Evolutionary conservation across 2,888 invertebrate species (phyloP).

Genomic region (Dermolepida albohirtum): DNA sequence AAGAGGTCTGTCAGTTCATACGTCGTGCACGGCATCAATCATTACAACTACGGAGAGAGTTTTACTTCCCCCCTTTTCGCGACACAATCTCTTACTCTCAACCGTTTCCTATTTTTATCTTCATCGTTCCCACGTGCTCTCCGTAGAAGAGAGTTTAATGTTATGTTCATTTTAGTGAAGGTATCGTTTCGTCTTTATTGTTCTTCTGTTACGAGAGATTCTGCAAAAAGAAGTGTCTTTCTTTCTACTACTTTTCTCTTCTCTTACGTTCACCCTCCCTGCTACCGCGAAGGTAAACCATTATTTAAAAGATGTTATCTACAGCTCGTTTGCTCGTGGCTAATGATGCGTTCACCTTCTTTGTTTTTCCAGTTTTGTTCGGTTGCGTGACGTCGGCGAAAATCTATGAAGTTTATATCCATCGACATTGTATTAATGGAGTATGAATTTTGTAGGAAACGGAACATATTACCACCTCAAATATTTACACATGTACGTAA

Average conservation of each 20-base stretch:
- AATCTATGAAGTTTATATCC: conserved; percentile 24
- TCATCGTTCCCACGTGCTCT: neutral
- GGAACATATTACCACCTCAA: too few species aligned
- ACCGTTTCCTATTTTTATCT: neutral
- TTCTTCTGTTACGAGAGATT: conserved; percentile 4
- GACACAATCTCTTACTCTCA: conserved; percentile 27
- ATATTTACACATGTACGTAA: too few species aligned
- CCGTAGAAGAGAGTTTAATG: conserved; percentile 7
- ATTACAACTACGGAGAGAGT: conserved; percentile 42
- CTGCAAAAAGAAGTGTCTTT: conserved; percentile 1
- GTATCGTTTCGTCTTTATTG: conserved; percentile 30
- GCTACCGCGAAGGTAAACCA: conserved; percentile 15
- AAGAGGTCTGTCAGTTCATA: conserved; percentile 50
- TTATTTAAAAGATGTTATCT: conserved; percentile 42
- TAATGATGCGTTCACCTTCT: conserved; percentile 38
- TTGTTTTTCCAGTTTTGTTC: conserved; percentile 37
- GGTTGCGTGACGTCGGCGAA: conserved; percentile 28
- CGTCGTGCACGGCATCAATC: conserved; percentile 53
- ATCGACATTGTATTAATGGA: too few species aligned
- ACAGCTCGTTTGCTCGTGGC: conserved; percentile 35
- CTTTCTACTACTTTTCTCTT: conserved; percentile 10
- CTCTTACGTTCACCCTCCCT: neutral
- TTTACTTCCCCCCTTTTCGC: conserved; percentile 47
- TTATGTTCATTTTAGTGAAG: conserved; percentile 20
- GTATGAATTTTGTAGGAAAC: too few species aligned